Evolutionary conservation across 2,797 vertebrate species (phyloP).

Genomic region (Dicrostonyx torquatus): DNA sequence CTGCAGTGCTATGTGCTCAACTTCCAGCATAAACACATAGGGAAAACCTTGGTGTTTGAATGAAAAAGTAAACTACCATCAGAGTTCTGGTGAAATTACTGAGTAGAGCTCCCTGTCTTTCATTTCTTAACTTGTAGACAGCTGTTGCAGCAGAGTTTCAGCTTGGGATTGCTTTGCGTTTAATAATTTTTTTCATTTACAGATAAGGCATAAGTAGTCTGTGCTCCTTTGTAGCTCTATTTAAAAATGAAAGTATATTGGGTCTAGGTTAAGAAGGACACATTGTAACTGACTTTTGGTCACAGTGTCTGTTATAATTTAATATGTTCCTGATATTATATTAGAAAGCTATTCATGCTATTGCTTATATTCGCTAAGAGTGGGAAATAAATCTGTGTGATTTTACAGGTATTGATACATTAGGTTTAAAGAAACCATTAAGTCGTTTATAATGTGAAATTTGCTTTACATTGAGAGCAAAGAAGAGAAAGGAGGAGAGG

Average conservation of each 20-base stretch:
- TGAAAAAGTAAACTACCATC: not conserved
- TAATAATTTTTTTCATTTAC: constrained; percentile 3
- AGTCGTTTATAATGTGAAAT: constrained; percentile 34
- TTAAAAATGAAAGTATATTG: not conserved
- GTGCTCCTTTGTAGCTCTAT: not conserved
- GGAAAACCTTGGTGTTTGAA: not conserved
- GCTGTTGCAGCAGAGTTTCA: not conserved
- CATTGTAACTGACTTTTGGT: not conserved
- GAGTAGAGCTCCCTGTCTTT: not conserved
- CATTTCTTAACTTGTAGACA: not conserved
- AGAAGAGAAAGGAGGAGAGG: not conserved
- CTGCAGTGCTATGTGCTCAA: not conserved
- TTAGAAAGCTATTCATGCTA: not conserved
- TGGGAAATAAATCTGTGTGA: constrained; percentile 28
- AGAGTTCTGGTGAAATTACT: constrained; percentile 12
- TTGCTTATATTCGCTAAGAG: constrained; percentile 3
- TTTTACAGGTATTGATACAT: not conserved
- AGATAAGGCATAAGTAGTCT: not conserved
- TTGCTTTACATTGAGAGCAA: not conserved
- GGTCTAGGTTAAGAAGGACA: not conserved
- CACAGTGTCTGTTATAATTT: not conserved
- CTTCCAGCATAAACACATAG: not conserved
- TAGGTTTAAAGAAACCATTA: not conserved
- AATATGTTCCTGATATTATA: constrained; percentile 20
- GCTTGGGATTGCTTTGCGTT: not conserved